Conservation (phyloP, 1,140 invertebrate genomes). For the Mylabris phalerata region DNA sequence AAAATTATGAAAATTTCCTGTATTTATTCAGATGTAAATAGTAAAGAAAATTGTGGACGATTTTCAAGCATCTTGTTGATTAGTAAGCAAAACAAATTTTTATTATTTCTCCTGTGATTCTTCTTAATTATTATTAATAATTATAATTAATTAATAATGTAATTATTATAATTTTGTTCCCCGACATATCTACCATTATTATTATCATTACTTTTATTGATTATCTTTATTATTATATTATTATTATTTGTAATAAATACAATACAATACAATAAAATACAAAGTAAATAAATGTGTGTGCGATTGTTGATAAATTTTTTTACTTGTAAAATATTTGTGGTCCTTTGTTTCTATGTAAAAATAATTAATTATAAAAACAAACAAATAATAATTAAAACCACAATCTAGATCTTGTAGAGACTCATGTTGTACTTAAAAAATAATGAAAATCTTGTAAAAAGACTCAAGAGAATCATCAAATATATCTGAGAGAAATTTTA, state of each 20-base stretch:
- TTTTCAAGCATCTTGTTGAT: no score
- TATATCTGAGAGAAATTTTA: conserved; percentile 20
- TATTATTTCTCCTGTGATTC: conserved; percentile 12
- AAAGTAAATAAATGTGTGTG: conserved; percentile 12
- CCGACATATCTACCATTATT: conserved; percentile 14
- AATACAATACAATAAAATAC: conserved; percentile 6
- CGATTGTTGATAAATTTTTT: conserved; percentile 23
- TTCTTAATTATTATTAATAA: neutral
- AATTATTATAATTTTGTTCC: neutral
- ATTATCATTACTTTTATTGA: neutral
- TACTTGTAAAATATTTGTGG: conserved; percentile 10
- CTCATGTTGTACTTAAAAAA: conserved; percentile 28
- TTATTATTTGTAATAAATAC: conserved; percentile 14
- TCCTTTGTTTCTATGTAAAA: no score
- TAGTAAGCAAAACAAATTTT: no score
- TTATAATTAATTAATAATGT: no score
- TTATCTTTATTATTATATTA: conserved; percentile 12
- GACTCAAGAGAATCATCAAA: neutral
- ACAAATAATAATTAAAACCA: neutral
- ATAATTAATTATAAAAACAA: neutral
- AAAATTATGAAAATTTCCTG: no score
- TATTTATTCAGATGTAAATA: no score
- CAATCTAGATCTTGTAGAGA: conserved; percentile 17
- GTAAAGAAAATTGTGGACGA: no score
- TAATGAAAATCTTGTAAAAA: conserved; percentile 9